These are phyloP conservation scores for Pseudoips prasinana DNA, from an alignment of 2,888 invertebrate species.

Conservation along the genomic window DNA sequence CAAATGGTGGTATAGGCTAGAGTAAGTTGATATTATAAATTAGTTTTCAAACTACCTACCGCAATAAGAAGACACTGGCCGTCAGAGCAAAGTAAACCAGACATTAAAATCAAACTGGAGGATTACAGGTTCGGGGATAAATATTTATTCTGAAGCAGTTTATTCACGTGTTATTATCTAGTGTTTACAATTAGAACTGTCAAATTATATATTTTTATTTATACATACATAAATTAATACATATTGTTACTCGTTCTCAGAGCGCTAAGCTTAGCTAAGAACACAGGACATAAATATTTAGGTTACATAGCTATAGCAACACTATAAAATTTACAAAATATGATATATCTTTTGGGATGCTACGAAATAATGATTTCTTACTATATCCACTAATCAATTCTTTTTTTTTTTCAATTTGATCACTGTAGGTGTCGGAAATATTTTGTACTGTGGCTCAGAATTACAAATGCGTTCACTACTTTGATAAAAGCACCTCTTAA, in stretches of 20 bases:
- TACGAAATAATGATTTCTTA: conserved; percentile 72
- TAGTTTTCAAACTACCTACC: too few relatives aligned
- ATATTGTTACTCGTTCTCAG: conserved; percentile 66
- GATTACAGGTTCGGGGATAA: conserved; percentile 15
- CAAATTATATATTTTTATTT: conserved; percentile 26
- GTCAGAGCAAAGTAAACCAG: conserved; percentile 22
- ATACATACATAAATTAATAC: conserved; percentile 48
- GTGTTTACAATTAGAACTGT: conserved; percentile 38
- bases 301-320: conserved; percentile 73
- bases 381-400: conserved; percentile 78
- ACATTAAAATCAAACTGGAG: conserved; percentile 17
- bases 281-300: conserved; percentile 70
- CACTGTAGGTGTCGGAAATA: conserved; percentile 48
- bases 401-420: conserved; percentile 61
- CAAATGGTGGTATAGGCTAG: too few relatives aligned
- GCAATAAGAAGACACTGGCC: conserved; percentile 29
- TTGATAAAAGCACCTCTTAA: conserved; percentile 17
- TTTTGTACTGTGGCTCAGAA: conserved; percentile 20
- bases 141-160: conserved; percentile 30
- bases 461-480: conserved; percentile 12
- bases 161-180: conserved; percentile 32
- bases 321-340: conserved; percentile 83
- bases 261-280: conserved; percentile 78
- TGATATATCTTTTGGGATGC: conserved; percentile 80
- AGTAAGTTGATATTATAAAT: too few relatives aligned